Conservation (phyloP, 1,140 invertebrate species). For the Nylanderia fulva region DNA sequence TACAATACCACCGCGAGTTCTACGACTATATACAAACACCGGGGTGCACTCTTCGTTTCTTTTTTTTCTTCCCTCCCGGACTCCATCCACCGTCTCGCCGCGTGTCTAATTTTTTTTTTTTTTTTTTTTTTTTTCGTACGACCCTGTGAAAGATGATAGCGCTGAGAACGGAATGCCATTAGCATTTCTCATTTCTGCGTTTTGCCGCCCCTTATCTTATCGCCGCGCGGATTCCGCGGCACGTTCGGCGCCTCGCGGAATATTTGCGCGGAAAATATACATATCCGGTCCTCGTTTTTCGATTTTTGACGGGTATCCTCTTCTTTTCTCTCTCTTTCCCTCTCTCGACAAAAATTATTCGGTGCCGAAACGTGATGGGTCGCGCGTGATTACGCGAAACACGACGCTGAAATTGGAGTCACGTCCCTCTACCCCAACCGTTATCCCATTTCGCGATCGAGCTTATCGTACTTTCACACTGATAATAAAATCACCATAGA, state of each 20-base stretch:
- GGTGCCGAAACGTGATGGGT: constrained; percentile 57
- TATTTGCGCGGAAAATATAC: constrained; percentile 61
- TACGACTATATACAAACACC: constrained; percentile 66
- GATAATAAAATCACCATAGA: constrained; percentile 51
- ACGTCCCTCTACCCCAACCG: not conserved
- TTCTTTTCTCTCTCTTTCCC: not conserved
- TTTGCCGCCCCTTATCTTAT: constrained; percentile 72
- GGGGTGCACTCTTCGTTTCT: constrained; percentile 16
- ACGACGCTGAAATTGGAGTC: constrained; percentile 44
- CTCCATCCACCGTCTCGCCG: constrained; percentile 11
- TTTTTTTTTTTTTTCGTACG: constrained; percentile 28
- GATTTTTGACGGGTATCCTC: constrained; percentile 25
- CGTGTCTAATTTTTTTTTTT: constrained; percentile 42
- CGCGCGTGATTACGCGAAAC: constrained; percentile 45
- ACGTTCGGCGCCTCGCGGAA: constrained; percentile 64
- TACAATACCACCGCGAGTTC: constrained; percentile 58
- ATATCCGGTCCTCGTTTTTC: not conserved
- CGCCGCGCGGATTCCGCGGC: constrained; percentile 43
- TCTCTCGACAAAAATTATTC: constrained; percentile 41
- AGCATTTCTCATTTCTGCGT: constrained; percentile 76
- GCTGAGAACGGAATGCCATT: constrained; percentile 76
- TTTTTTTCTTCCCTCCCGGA: not conserved
- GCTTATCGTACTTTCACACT: constrained; percentile 40
- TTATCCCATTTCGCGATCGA: constrained; percentile 7
- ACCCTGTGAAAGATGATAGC: constrained; percentile 74